A percentile compares a stretch with the other conserved stretches of the same genome.
Evolutionary conservation across 2,888 invertebrate species (phyloP).

Genomic region (Caenorhabditis parvicauda): DNA sequence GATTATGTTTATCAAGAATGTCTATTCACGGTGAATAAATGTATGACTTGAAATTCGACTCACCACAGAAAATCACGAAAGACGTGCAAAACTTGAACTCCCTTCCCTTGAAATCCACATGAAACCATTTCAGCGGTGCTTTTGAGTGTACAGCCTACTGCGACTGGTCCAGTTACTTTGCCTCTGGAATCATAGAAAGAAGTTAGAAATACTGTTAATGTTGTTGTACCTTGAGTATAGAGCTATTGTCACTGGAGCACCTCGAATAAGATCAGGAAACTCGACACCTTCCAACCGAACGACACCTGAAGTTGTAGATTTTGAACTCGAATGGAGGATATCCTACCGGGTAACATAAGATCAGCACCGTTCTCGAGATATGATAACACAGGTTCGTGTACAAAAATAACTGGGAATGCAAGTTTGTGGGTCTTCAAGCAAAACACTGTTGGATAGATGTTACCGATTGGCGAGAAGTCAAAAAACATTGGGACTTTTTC

Average conservation of each 20-base stretch:
- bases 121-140: constrained; percentile 46
- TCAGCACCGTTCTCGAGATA: constrained; percentile 57
- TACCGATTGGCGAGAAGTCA: constrained; percentile 34
- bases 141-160: constrained; percentile 51
- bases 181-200: too few species aligned
- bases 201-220: too few species aligned
- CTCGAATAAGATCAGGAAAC: constrained; percentile 35
- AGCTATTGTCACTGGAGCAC: constrained; percentile 41
- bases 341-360: constrained; percentile 57
- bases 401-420: constrained; percentile 42
- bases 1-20: too few species aligned
- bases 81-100: constrained; percentile 51
- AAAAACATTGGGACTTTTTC: constrained; percentile 52
- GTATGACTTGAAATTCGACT: not conserved
- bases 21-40: too few species aligned
- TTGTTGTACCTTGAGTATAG: constrained; percentile 13
- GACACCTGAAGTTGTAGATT: constrained; percentile 24
- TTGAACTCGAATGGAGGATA: not conserved
- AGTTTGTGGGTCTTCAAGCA: constrained; percentile 40
- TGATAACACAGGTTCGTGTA: constrained; percentile 41
- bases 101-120: constrained; percentile 47
- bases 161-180: constrained; percentile 43
- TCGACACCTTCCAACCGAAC: constrained; percentile 14
- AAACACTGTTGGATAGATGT: constrained; percentile 42
- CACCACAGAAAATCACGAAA: constrained; percentile 52